A percentile compares a stretch with the other conserved stretches of the same genome.
phyloP scores from a whole-genome alignment of 2,888 invertebrate species.

The Pammene aurita region DNA sequence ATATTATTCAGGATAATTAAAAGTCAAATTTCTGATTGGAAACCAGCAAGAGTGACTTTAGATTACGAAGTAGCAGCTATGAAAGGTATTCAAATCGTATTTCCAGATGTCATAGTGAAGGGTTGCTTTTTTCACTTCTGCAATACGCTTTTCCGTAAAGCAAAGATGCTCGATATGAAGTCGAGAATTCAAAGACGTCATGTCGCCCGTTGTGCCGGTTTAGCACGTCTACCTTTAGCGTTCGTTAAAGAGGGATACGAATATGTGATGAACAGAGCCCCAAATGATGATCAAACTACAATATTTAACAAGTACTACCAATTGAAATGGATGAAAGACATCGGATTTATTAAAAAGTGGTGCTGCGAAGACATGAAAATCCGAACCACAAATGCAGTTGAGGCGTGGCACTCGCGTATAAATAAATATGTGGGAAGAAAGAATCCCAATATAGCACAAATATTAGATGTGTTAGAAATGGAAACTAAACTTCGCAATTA shows the following conservation, averaged over 20 bases:
- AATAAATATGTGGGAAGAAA: constrained; percentile 14
- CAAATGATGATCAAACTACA: not conserved
- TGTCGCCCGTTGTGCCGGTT: constrained; percentile 29
- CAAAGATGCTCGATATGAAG: constrained; percentile 16
- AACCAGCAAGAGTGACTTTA: constrained; percentile 22
- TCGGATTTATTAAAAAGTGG: constrained; percentile 14
- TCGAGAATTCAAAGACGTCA: constrained; percentile 17
- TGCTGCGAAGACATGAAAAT: not conserved
- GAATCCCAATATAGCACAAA: not conserved
- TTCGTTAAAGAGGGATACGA: constrained; percentile 2
- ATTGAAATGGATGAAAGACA: constrained; percentile 24
- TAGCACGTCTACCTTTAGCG: constrained; percentile 10
- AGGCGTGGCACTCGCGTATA: constrained; percentile 5
- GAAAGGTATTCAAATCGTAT: constrained; percentile 24
- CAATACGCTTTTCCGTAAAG: constrained; percentile 26
- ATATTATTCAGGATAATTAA: constrained; percentile 2
- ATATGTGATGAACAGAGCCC: constrained; percentile 1
- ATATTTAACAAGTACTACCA: constrained; percentile 15
- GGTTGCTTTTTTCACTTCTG: constrained; percentile 24
- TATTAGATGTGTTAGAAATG: constrained; percentile 8
- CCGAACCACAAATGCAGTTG: constrained; percentile 1
- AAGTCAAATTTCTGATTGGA: constrained; percentile 10
- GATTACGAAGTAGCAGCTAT: constrained; percentile 26
- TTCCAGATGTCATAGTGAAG: constrained; percentile 18
- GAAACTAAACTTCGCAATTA: not conserved